These are phyloP conservation scores for Alcedo quadribrachys DNA, from an alignment of 2,797 vertebrate species.

Conservation along the genomic window DNA sequence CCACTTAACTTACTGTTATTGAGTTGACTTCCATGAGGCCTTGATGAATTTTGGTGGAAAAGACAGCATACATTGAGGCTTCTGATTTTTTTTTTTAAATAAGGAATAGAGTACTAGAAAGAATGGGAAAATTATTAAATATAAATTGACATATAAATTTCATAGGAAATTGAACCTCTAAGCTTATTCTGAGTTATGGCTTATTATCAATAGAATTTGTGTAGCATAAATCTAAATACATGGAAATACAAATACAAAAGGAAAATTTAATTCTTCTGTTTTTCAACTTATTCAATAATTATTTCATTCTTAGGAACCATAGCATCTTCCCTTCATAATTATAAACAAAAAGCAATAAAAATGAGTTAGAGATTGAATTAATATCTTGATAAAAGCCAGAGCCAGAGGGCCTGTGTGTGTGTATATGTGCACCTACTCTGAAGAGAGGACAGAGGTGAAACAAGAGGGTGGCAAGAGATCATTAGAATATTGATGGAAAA, in stretches of 20 bases:
- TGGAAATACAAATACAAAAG: neutral
- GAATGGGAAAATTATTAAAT: neutral
- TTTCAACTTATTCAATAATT: neutral
- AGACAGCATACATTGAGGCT: neutral
- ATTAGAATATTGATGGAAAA: neutral
- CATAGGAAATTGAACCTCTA: neutral
- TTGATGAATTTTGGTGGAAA: conserved; percentile 14
- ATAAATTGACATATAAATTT: neutral
- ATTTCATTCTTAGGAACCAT: neutral
- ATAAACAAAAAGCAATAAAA: neutral
- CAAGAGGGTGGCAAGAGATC: neutral
- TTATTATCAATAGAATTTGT: neutral
- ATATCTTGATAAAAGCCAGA: neutral
- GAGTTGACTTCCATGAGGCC: neutral
- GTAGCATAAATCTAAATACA: neutral
- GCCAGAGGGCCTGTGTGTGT: neutral
- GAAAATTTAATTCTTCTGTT: neutral
- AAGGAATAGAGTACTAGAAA: neutral
- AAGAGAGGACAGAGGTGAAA: neutral
- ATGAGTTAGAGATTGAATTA: neutral
- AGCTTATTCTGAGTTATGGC: neutral
- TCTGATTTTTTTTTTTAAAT: neutral
- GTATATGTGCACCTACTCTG: neutral
- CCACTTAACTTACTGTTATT: neutral
- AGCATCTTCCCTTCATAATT: neutral